Evolutionary conservation across 1,140 invertebrate species (phyloP), one percentile per base, ranked within the genome.

Genomic region (Drosophila sucinea): DNA sequence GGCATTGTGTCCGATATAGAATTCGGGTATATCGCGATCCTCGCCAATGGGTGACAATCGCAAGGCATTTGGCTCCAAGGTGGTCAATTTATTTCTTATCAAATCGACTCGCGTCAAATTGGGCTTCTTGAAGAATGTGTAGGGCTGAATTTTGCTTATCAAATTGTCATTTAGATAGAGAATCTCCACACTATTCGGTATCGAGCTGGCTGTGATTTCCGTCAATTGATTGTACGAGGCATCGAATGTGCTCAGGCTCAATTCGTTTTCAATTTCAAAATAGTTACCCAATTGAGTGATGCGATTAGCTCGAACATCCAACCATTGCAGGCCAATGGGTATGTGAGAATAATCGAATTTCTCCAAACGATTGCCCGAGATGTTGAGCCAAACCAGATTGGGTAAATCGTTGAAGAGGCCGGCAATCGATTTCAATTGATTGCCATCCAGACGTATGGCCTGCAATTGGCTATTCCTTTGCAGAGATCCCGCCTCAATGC

Each of bases 291-390:
- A 93, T 92, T 97, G 96, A 73, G 94, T 94, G 44, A 98, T 97
- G 91, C 96, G 95, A 93, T 98, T 98, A 30, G 95, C 94, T 83
- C 97, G 96, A 82, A 98, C 96, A 93, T 98, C 97, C 68, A 98
- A 92, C 96, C 96, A 98, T 92, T 98, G 96, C 56, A 98, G 93
- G 70, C 96, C 95, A 67, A 95, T 96, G 58, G 97, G 97, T 93
- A 98, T 97, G 92, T 97, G 95, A 55, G 96, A 96, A 90, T 98
- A 98, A 85, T 98, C 97, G 91, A 98, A 97, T 94, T 95, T 96
- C 92, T 96, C 95, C 44, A 98, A 93, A 66, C 95, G 95, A 93
- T 98, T 98, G 85, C 97, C 96, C 64, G 97, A 98, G 73, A 98
- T 96, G 91, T 98, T 98, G 51, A 98, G 93, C 96, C 97, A 98